These are phyloP conservation scores for Creontiades dilutus DNA, from an alignment of 2,888 invertebrate genomes.

Conservation along the genomic window DNA sequence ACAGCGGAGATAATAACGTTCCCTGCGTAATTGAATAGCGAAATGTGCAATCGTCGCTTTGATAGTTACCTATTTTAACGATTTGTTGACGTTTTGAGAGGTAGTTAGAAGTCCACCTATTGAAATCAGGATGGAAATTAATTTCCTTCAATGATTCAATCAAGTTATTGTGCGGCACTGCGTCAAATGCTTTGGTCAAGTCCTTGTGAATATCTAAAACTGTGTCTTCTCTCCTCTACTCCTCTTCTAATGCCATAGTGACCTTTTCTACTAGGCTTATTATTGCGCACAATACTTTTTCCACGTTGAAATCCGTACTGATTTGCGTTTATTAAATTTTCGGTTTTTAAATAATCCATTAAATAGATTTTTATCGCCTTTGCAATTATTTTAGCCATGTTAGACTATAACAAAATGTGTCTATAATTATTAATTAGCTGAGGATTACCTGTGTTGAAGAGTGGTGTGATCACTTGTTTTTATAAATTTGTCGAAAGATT, in stretches of 20 bases:
- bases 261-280: constrained; percentile 51
- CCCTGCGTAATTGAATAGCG: constrained; percentile 44
- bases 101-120: constrained; percentile 34
- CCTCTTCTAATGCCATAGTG: constrained; percentile 34
- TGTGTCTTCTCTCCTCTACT: too few species aligned
- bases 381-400: constrained; percentile 51
- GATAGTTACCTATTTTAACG: constrained; percentile 15
- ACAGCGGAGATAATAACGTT: constrained; percentile 45
- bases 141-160: neutral
- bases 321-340: constrained; percentile 17
- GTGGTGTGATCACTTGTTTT: constrained; percentile 25
- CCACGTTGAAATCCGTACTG: constrained; percentile 52
- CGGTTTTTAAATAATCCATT: constrained; percentile 8
- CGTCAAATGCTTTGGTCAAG: constrained; percentile 64
- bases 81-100: constrained; percentile 37
- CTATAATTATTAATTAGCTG: constrained; percentile 40
- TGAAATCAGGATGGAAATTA: constrained; percentile 55
- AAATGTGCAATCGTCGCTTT: constrained; percentile 48
- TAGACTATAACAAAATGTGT: constrained; percentile 45
- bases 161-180: constrained; percentile 40
- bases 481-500: constrained; percentile 47
- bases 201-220: constrained; percentile 59
- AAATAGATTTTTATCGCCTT: constrained; percentile 46
- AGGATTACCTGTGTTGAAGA: constrained; percentile 39
- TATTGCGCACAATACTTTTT: constrained; percentile 33